A percentile compares a stretch with the other conserved stretches of the same genome.
phyloP scores from a whole-genome alignment of 2,797 vertebrate species.

The Sebastiscus albofasciatus region DNA sequence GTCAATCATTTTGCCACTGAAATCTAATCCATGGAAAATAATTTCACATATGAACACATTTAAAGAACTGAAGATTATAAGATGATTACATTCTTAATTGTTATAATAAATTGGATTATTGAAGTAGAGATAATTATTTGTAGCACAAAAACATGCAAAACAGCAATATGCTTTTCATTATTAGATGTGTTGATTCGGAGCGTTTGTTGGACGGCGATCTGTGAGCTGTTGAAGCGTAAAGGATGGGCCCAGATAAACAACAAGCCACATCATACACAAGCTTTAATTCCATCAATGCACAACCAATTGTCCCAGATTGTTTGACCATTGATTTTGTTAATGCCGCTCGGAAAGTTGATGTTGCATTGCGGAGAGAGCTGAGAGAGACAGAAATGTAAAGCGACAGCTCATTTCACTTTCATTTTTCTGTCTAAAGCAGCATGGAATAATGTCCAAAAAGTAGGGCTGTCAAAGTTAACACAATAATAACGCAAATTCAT shows the following conservation, averaged over 20 bases:
- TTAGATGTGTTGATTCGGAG: slow-evolving; percentile 28
- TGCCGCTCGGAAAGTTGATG: slow-evolving; percentile 84
- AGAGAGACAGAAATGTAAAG: slow-evolving; percentile 22
- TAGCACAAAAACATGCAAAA: background rate
- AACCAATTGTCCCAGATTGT: slow-evolving; percentile 93
- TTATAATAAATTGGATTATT: slow-evolving; percentile 28
- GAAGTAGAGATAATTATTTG: slow-evolving; percentile 16
- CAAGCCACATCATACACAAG: slow-evolving; percentile 89
- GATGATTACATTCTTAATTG: slow-evolving; percentile 42
- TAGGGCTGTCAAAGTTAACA: background rate
- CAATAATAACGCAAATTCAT: background rate
- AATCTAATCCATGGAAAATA: slow-evolving; percentile 64
- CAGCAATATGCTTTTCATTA: slow-evolving; percentile 10
- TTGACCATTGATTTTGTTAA: slow-evolving; percentile 93
- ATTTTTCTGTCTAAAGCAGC: slow-evolving; percentile 20
- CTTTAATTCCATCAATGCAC: slow-evolving; percentile 96
- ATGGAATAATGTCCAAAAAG: slow-evolving; percentile 20
- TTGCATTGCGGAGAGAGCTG: slow-evolving; percentile 52
- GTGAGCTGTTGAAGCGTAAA: slow-evolving; percentile 53
- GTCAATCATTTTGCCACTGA: slow-evolving; percentile 70
- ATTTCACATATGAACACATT: slow-evolving; percentile 50
- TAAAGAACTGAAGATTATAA: slow-evolving; percentile 47
- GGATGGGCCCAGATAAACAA: slow-evolving; percentile 85
- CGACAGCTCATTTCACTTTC: slow-evolving; percentile 33
- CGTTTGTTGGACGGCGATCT: slow-evolving; percentile 25